Conservation (phyloP, 1,140 invertebrate species). For the Frieseomelitta varia region DNA sequence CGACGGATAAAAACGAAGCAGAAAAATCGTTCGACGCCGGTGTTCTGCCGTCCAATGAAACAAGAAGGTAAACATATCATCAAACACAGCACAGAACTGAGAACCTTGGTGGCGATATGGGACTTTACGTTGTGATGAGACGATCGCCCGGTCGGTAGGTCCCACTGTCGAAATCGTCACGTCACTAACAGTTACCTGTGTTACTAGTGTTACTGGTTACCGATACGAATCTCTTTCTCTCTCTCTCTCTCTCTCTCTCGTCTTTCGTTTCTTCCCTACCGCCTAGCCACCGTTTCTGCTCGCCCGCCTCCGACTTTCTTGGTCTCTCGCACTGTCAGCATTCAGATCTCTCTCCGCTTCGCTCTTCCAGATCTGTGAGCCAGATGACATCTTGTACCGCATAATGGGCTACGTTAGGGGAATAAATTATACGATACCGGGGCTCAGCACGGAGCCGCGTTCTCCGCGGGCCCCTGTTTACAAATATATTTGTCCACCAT, state of each 20-base stretch:
- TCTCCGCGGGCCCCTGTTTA: slow-evolving; percentile 46
- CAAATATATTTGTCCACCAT: slow-evolving; percentile 65
- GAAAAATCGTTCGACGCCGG: slow-evolving; percentile 44
- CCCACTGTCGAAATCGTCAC: slow-evolving; percentile 69
- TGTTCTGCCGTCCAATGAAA: slow-evolving; percentile 14
- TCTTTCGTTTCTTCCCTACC: background rate
- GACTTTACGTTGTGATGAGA: slow-evolving; percentile 58
- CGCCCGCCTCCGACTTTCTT: slow-evolving; percentile 41
- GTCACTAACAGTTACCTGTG: slow-evolving; percentile 70
- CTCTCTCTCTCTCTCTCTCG: background rate
- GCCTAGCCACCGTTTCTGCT: slow-evolving; percentile 15
- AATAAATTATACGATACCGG: slow-evolving; percentile 64
- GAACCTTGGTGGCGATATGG: slow-evolving; percentile 58
- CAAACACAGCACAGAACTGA: slow-evolving; percentile 4
- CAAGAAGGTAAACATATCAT: slow-evolving; percentile 56
- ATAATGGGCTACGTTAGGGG: slow-evolving; percentile 67
- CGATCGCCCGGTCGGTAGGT: slow-evolving; percentile 61
- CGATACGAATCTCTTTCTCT: slow-evolving; percentile 66
- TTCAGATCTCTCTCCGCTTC: slow-evolving; percentile 46
- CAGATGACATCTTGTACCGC: slow-evolving; percentile 67
- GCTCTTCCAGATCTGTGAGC: slow-evolving; percentile 60
- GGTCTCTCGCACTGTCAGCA: slow-evolving; percentile 20
- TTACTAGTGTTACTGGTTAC: slow-evolving; percentile 70
- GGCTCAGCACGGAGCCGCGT: background rate
- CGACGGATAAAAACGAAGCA: slow-evolving; percentile 28